Evolutionary conservation across 1,140 invertebrate species (phyloP).

Genomic region (Hestina assimilis): DNA sequence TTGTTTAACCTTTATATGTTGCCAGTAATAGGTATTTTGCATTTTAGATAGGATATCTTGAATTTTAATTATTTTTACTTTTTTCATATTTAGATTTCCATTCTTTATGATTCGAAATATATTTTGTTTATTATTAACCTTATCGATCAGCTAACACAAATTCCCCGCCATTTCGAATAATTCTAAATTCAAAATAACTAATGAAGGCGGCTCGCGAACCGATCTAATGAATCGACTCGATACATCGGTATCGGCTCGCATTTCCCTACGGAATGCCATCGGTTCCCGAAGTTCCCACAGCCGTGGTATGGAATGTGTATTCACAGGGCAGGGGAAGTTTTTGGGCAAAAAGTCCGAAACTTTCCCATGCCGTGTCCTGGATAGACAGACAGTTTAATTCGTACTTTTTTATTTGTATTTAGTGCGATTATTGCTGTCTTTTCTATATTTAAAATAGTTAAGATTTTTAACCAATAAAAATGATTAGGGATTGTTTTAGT

Average conservation of each 20-base stretch:
- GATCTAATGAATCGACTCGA: slow-evolving; percentile 52
- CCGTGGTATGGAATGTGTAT: slow-evolving; percentile 60
- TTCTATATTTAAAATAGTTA: too few species aligned
- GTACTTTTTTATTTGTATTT: slow-evolving; percentile 1
- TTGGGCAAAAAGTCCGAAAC: slow-evolving; percentile 55
- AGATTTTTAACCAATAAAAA: too few species aligned
- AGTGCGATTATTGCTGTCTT: background rate
- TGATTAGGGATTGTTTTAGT: too few species aligned
- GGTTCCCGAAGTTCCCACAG: slow-evolving; percentile 55
- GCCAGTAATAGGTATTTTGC: background rate
- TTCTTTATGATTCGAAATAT: too few species aligned
- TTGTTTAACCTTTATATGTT: background rate
- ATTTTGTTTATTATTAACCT: too few species aligned
- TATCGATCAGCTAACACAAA: too few species aligned
- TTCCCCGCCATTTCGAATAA: too few species aligned
- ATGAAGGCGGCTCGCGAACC: background rate
- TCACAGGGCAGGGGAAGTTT: slow-evolving; percentile 25
- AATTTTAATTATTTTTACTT: too few species aligned
- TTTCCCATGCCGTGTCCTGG: slow-evolving; percentile 53
- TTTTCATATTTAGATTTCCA: too few species aligned
- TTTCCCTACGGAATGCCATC: slow-evolving; percentile 64
- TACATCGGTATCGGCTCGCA: slow-evolving; percentile 53
- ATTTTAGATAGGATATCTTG: too few species aligned
- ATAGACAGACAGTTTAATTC: slow-evolving; percentile 1
- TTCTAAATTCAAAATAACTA: background rate